Base-by-base conservation (phyloP, 2,113 vertebrate species). In the Butorides virescens region DNA sequence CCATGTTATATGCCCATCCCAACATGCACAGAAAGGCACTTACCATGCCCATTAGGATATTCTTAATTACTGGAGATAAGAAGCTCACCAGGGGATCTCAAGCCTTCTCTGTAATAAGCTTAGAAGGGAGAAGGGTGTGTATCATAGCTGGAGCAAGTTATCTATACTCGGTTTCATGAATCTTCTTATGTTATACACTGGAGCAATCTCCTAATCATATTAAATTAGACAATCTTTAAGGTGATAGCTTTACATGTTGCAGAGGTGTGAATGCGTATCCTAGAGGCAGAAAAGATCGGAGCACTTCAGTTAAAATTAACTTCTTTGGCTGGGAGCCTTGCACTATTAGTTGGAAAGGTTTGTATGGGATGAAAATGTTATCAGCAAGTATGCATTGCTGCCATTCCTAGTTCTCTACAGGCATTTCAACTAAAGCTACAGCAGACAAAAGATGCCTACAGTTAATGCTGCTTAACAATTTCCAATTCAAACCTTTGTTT, bases 61-160 rank as follows among this genome's bases (percentile, higher is more conserved):
- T 90, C 81, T 91, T 97, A 97, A 97, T 96, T 95, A 95, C 77
- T 86, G 82, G 91, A 95, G 95, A 95, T 95, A 94, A 95, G 94
- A 67, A 80, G 94, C 81, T 96, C 95, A 90, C 77, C 67, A 63
- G 77, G 58, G 74, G 67, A 92, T 95, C 81, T 94, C 66, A 76
- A 74, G 58, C 67, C 79, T 85, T 79, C 66, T 92, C 80, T 62
- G 42, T 95, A 96, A 97, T 91, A 92, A 94, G 74, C 87, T 96
- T 97, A 95, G 78, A 89, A 88, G 32, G 58, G 53, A 90, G 77
- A 73, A 86, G 84, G 75, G 75, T 76, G 44, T 75, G 84, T 91
- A 90, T 95, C 73, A 59, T 91, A 76, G 83, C 88, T 78, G 53
- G 61, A 87, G 56, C 83, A 91, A 95, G 84, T 92, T 95, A 95